Base-by-base conservation (phyloP, 2,797 vertebrate species). In the Acanthiza pusilla region DNA sequence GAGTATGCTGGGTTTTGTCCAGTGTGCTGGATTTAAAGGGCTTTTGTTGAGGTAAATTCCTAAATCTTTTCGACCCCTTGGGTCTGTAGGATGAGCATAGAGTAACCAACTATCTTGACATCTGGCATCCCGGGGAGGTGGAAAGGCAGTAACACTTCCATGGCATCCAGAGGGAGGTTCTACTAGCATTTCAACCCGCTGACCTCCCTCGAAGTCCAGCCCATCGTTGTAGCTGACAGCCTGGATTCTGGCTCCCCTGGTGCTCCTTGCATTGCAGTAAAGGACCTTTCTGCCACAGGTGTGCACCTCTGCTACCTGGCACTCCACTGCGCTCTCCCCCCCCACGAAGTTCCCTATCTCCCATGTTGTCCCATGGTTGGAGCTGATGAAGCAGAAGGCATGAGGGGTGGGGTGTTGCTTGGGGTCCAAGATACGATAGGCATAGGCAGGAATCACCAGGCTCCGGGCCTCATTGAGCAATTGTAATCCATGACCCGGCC, bases 371-470 rank as follows among this genome's bases (percentile, higher is more conserved):
- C 97, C 97, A 0, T 96, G 97, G 91, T 98, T 93, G 0, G 94
- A 95, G 76, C 97, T 98, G 85, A 97, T 32, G 88, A 98, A 97
- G 83, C 97, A 98, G 93, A 98, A 98, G 68, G 97, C 85, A 0
- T 77, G 93, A 58, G 97, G 94, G 13, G 29, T 38, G 6, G 97
- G 96, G 9, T 5, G 3, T 13, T 15, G 5, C 17, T 6, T 26
- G 21, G 60, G 13, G 9, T 66, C 61, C 21, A 80, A 80, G n/a
- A 89, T 96, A 9, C 93, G 92, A 62, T 98, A 98, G 42, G 98
- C 97, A 0, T 98, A 97, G 77, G 98, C 98, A 2, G 98, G 98
- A 76, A 98, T 95, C 76, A 98, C 92, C 19, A 98, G 97, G 51
- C 95, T 97, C 54, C 27, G 79, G 2, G 85, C 16, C 25, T 43